A percentile compares a stretch with the other conserved stretches of the same genome.
Conservation (phyloP, 2,113 vertebrate species). For the Engystomops pustulosus region DNA sequence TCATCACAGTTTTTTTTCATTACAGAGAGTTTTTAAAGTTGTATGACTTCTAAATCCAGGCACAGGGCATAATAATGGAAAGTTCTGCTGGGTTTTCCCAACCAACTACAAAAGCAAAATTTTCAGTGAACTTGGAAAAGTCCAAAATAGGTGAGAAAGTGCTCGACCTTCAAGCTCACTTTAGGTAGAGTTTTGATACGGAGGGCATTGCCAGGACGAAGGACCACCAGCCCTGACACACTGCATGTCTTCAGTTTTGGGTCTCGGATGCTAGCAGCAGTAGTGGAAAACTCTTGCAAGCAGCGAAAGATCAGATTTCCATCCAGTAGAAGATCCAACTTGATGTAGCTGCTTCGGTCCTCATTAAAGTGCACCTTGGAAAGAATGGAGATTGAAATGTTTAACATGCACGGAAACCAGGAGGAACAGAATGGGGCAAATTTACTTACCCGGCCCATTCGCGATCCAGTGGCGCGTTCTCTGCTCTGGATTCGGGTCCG, state of each 20-base stretch:
- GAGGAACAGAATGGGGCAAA: no score
- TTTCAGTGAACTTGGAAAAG: constrained; percentile 89
- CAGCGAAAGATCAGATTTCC: constrained; percentile 77
- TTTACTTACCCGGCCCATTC: no score
- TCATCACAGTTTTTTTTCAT: neutral
- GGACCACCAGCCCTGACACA: constrained; percentile 83
- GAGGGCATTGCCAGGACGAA: constrained; percentile 78
- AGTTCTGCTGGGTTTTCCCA: neutral
- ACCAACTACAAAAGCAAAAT: neutral
- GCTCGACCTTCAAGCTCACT: constrained; percentile 79
- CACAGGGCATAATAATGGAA: neutral
- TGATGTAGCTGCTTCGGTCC: constrained; percentile 85
- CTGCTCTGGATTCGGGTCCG: no score
- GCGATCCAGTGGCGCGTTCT: no score
- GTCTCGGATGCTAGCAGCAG: constrained; percentile 73
- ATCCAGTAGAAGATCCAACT: constrained; percentile 83
- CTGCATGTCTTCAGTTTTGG: constrained; percentile 87
- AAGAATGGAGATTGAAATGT: neutral
- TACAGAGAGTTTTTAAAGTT: neutral
- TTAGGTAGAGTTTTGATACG: constrained; percentile 77
- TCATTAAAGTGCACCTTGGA: constrained; percentile 87
- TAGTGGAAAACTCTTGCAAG: constrained; percentile 86
- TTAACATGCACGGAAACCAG: neutral
- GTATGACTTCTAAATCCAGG: neutral
- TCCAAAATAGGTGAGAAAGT: constrained; percentile 85